Conservation (phyloP, 2,113 vertebrate species). For the Pandion haliaetus region DNA sequence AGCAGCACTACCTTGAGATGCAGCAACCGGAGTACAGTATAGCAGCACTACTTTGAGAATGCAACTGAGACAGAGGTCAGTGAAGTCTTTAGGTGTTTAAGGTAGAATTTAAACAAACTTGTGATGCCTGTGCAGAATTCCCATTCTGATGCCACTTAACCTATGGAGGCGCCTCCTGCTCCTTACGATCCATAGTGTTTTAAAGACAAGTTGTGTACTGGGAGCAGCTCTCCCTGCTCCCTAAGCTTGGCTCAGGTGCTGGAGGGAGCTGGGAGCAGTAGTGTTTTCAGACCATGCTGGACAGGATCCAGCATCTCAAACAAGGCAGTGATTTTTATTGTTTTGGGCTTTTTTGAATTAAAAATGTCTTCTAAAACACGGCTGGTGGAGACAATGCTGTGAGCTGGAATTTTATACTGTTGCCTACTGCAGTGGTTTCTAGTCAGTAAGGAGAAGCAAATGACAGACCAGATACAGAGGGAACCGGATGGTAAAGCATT, state of each 20-base stretch:
- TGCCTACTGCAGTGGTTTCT: background rate
- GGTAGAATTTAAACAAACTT: background rate
- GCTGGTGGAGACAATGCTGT: background rate
- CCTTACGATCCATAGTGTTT: background rate
- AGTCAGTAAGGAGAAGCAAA: background rate
- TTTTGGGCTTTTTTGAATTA: background rate
- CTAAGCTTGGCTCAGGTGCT: background rate
- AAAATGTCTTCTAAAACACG: background rate
- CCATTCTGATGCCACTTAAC: background rate
- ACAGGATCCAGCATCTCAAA: background rate
- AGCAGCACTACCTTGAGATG: background rate
- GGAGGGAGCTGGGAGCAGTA: background rate
- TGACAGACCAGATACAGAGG: background rate
- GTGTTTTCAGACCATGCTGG: background rate
- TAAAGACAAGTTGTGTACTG: background rate
- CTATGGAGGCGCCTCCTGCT: background rate
- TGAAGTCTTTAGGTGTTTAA: background rate
- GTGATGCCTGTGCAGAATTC: background rate
- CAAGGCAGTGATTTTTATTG: background rate
- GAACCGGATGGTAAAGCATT: background rate
- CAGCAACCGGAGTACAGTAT: background rate
- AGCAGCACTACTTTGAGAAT: background rate
- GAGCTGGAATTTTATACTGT: background rate
- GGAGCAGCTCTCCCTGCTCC: background rate
- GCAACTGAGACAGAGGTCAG: background rate